phyloP scores from a whole-genome alignment of 2,888 invertebrate genomes.

The Chirona hameri region DNA sequence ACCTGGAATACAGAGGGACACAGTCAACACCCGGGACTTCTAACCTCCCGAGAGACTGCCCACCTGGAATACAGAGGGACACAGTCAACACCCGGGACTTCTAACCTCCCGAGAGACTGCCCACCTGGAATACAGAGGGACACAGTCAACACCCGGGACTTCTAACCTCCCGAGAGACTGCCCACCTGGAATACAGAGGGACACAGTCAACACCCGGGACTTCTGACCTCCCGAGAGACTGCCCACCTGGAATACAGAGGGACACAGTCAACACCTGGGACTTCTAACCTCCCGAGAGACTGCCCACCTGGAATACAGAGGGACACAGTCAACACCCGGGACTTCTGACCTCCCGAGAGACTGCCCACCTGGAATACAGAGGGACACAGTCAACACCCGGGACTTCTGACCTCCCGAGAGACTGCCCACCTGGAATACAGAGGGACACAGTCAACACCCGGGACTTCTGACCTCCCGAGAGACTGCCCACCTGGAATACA shows the following conservation, averaged over 20 bases:
- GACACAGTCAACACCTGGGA: conserved; percentile 92
- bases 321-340: conserved; percentile 60
- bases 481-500: conserved; percentile 82
- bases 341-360: conserved; percentile 58
- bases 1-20: conserved; percentile 91
- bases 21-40: conserved; percentile 93
- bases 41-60: conserved; percentile 96
- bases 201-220: conserved; percentile 55
- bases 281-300: conserved; percentile 97
- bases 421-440: conserved; percentile 84
- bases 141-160: conserved; percentile 92
- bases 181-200: conserved; percentile 86
- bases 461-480: conserved; percentile 56
- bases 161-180: conserved; percentile 96
- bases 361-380: conserved; percentile 89
- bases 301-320: conserved; percentile 84
- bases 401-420: conserved; percentile 99
- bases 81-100: conserved; percentile 51
- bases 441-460: conserved; percentile 64
- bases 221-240: conserved; percentile 64
- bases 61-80: conserved; percentile 86
- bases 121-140: conserved; percentile 88
- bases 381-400: conserved; percentile 87
- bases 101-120: conserved; percentile 65
- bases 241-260: conserved; percentile 85